Conservation (phyloP, 2,113 vertebrate species). For the Thryonomys swinderianus region DNA sequence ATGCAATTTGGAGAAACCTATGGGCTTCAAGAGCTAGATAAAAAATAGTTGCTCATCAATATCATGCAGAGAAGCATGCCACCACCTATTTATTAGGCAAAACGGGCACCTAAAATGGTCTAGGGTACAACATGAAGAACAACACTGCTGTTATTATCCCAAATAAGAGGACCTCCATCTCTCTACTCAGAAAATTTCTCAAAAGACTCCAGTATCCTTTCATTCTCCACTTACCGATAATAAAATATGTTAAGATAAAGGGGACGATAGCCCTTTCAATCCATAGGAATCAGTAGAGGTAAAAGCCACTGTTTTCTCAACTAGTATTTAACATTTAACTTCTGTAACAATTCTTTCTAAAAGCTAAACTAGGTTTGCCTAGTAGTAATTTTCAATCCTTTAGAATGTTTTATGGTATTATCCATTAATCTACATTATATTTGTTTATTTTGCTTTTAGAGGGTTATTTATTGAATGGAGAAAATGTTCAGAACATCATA, state of each 20-base stretch:
- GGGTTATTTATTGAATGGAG: not conserved
- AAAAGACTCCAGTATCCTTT: not conserved
- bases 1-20: conserved; percentile 53
- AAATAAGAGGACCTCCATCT: not conserved
- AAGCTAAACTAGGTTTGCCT: conserved; percentile 16
- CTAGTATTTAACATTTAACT: conserved; percentile 41
- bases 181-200: not conserved
- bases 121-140: not conserved
- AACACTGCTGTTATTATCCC: not conserved
- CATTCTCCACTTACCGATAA: conserved; percentile 21
- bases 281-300: not conserved
- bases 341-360: conserved; percentile 26
- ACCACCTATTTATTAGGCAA: conserved; percentile 51
- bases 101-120: conserved; percentile 46
- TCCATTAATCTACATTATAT: not conserved
- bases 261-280: not conserved
- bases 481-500: conserved; percentile 32
- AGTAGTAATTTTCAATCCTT: not conserved
- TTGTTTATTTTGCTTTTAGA: conserved; percentile 27
- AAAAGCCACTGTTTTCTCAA: conserved; percentile 19
- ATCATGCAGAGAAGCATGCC: conserved; percentile 33
- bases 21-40: conserved; percentile 36
- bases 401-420: not conserved
- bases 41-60: conserved; percentile 57
- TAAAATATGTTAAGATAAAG: conserved; percentile 12